Evolutionary conservation across 92 coral and sea anemone species (phyloP), one percentile per base, ranked within the genome.

Genomic region (Epizoanthus stellaris): DNA sequence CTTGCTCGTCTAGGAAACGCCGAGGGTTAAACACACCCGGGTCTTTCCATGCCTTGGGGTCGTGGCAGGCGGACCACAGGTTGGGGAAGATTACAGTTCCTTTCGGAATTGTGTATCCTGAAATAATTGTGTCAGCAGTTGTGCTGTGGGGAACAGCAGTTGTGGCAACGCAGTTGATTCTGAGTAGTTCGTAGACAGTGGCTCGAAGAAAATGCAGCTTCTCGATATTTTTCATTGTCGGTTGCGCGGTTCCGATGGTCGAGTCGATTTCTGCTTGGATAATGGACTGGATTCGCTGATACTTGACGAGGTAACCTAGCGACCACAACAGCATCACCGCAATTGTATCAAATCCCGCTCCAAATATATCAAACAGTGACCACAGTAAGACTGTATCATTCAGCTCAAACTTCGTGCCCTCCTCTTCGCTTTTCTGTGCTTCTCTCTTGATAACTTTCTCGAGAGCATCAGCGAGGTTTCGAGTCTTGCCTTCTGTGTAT

Each of bases 271-370:
- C 91, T 77, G 88, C 81, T 43, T 88, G 88, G 25, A 88, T 16
- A 59, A 56, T 73, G 80, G 76, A 59, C 72, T 88, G 91, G 75
- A 86, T 69, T 3, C 84, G 80, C 64, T 76, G 84, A 61, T 88
- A 76, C 52, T 81, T 86, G 59, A 86, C 85, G 56, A 88, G 21
- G n/a, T 75, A 88, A 67, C 80, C 75, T 3, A 88, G 3, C 19
- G 91, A 75, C 91, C 91, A 88, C 20, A 76, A 12, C 39, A 88
- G 59, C 76, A 86, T 88, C 47, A 82, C 86, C 19, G 91, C 91
- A 54, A 64, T 77, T 19, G 91, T 83, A 30, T 88, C 91, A 84
- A 88, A 88, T 15, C 88, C 91, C 7, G 91, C 91, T 15, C 81
- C 87, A 70, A 88, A 88, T 42, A 70, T 76, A 49, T 83, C 88